Evolutionary conservation across 1,140 invertebrate genomes (phyloP).

Genomic region (Pemphigus obesinymphae): DNA sequence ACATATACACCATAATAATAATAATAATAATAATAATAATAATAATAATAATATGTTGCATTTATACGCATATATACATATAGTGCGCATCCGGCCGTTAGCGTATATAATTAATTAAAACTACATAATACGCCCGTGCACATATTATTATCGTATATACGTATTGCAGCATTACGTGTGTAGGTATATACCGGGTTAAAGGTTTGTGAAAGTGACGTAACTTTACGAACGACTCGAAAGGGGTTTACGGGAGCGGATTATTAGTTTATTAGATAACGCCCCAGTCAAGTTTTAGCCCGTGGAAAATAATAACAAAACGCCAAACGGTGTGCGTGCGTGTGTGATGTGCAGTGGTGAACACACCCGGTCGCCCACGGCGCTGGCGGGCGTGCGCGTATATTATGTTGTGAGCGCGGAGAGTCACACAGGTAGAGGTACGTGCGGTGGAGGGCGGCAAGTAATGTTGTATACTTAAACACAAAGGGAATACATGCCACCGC

Average conservation of each 20-base stretch:
- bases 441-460: neutral
- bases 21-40: no score
- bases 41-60: no score
- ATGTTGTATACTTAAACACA: neutral
- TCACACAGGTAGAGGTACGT: neutral
- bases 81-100: slow-evolving; percentile 7
- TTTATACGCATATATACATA: no score
- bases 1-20: neutral
- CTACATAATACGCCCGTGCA: neutral
- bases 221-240: neutral
- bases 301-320: slow-evolving; percentile 29
- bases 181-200: neutral
- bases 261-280: slow-evolving; percentile 11
- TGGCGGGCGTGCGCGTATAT: neutral
- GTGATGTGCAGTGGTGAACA: neutral
- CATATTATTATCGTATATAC: neutral
- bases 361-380: neutral
- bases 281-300: neutral
- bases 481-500: neutral
- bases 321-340: neutral
- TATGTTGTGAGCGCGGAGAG: neutral
- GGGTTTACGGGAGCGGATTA: neutral
- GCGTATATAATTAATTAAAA: slow-evolving; percentile 31
- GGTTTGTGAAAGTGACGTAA: neutral
- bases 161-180: neutral